Evolutionary conservation across 2,113 vertebrate genomes (phyloP), one percentile per base, ranked within the genome.

Genomic region (Heterocephalus glaber): DNA sequence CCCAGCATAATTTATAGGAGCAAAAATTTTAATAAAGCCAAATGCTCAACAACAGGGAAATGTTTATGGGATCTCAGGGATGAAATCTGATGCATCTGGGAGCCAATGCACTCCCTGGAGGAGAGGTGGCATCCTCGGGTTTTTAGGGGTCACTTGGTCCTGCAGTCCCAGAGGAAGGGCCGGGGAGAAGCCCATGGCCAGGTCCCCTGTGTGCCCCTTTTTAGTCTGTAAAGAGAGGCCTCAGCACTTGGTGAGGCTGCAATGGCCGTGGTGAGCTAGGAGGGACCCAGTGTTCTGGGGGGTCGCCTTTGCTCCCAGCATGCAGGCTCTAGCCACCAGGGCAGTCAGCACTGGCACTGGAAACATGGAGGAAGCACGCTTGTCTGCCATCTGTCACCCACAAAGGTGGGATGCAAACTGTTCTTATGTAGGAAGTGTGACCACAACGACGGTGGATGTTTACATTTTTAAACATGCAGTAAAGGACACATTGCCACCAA

Each of bases 231-330:
- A 2, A 33, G 60, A 52, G 56, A 56, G 9, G 13, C 10, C 1
- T 28, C 7, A 33, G 52, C 0, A 0, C n/a, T 33, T 2, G 28
- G n/a, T 30, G 52, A 19, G 30, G 20, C 16, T 58, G 61, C 19
- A 22, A 4, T 0, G 2, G 26, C 7, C 1, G 2, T 24, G 14
- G 56, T 8, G 8, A 33, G 26, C 26, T 0, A 0, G n/a, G 11
- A 0, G 24, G 72, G 10, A 1, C 9, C 5, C 5, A 35, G 4
- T 30, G 2, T 22, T 60, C 47, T 11, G 49, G 1, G 14, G n/a
- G 35, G 12, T 14, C 60, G 49, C 17, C 11, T 35, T 13, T 44
- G 16, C 47, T 65, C 14, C 22, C 0, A 1, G 30, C 0, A 5
- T 7, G 19, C 19, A 63, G 86, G 33, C 5, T 38, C 61, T 35